phyloP scores from a whole-genome alignment of 1,140 invertebrate genomes.

The Muscidifurax raptorellus region DNA sequence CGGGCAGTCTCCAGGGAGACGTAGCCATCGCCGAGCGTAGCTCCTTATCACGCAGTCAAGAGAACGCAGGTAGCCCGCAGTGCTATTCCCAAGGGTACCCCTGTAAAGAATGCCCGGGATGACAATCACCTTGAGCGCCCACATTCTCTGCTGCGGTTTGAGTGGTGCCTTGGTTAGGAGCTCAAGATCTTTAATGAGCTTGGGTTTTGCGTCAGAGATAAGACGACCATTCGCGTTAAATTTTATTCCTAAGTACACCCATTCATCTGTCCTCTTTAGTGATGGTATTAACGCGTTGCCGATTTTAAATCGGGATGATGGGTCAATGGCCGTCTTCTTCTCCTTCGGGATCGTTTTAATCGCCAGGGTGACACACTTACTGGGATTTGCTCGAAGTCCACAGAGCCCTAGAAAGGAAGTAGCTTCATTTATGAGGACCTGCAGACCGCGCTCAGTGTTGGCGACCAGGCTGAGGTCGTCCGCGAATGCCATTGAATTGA shows the following conservation, averaged over 20 bases:
- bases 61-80: not conserved
- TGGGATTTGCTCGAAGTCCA: slow-evolving; percentile 59
- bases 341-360: slow-evolving; percentile 51
- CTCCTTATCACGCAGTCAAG: not conserved
- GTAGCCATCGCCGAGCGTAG: not conserved
- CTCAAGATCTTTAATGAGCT: slow-evolving; percentile 32
- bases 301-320: not conserved
- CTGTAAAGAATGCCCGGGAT: not conserved
- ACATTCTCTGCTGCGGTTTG: slow-evolving; percentile 61
- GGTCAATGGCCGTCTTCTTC: slow-evolving; percentile 51
- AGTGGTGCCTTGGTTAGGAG: slow-evolving; percentile 61
- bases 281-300: not conserved
- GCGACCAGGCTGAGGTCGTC: slow-evolving; percentile 69
- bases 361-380: slow-evolving; percentile 61
- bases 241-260: not conserved
- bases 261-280: not conserved
- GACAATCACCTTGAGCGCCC: not conserved
- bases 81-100: not conserved
- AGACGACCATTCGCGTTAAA: not conserved
- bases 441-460: slow-evolving; percentile 55
- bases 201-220: slow-evolving; percentile 12
- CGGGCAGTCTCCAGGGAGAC: not conserved
- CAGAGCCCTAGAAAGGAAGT: slow-evolving; percentile 15
- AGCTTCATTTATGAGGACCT: not conserved
- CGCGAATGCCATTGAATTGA: slow-evolving; percentile 66